A percentile compares a stretch with the other conserved stretches of the same genome.
Conservation (phyloP, 2,888 invertebrate genomes). For the Platycnemis pennipes region DNA sequence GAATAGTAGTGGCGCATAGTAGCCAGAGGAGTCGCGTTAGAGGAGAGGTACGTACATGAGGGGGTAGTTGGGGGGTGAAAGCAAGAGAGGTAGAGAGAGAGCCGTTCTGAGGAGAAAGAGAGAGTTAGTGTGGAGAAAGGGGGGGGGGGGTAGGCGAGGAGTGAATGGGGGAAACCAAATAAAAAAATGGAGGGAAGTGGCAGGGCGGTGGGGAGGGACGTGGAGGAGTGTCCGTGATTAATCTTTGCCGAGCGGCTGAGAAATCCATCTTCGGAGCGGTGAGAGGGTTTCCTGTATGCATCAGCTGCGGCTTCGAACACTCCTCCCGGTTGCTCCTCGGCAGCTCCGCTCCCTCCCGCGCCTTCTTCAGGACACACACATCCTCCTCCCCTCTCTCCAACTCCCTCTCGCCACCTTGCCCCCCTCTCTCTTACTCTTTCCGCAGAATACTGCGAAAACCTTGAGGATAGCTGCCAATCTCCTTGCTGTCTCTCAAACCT, state of each 20-base stretch:
- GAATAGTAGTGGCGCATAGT: too few species aligned
- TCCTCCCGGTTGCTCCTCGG: conserved; percentile 18
- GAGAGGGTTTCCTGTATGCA: conserved; percentile 66
- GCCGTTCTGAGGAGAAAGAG: conserved; percentile 19
- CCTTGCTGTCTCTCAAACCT: neutral
- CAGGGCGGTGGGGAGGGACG: neutral
- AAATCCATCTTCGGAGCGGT: conserved; percentile 65
- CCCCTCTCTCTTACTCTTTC: neutral
- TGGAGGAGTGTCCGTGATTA: conserved; percentile 54
- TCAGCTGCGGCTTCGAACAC: conserved; percentile 56
- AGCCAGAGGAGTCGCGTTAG: too few species aligned
- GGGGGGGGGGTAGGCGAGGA: neutral
- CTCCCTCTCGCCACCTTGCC: neutral
- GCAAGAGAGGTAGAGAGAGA: neutral
- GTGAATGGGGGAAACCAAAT: conserved; percentile 16
- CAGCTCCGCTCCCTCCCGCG: neutral
- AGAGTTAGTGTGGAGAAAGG: neutral
- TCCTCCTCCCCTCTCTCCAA: neutral
- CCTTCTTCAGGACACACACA: neutral
- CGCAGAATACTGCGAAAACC: neutral
- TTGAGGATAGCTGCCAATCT: neutral
- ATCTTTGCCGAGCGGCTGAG: conserved; percentile 67
- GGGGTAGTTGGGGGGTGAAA: neutral
- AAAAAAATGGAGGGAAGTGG: conserved; percentile 19
- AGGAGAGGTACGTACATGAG: neutral